phyloP scores from a whole-genome alignment of 2,888 invertebrate species.

The Philereme transversata region DNA sequence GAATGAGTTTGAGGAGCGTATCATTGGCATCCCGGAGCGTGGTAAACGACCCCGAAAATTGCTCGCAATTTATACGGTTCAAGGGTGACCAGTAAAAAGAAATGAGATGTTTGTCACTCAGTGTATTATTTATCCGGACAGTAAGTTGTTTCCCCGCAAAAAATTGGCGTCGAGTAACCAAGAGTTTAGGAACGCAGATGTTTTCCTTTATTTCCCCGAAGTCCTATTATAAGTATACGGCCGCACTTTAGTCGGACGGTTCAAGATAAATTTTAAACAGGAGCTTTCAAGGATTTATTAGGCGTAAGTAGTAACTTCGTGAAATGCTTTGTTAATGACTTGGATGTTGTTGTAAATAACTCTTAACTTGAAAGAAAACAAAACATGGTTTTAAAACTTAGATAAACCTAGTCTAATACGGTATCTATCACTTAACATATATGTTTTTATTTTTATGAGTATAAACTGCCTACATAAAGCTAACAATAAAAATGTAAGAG shows the following conservation, averaged over 20 bases:
- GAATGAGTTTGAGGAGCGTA: slow-evolving; percentile 62
- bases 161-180: slow-evolving; percentile 47
- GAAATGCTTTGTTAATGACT: slow-evolving; percentile 37
- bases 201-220: slow-evolving; percentile 49
- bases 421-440: too few species aligned
- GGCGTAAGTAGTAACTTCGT: slow-evolving; percentile 31
- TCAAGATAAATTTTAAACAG: slow-evolving; percentile 45
- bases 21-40: slow-evolving; percentile 73
- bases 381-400: too few species aligned
- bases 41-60: slow-evolving; percentile 77
- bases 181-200: slow-evolving; percentile 42
- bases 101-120: slow-evolving; percentile 74
- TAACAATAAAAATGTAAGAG: not conserved
- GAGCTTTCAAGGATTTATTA: slow-evolving; percentile 41
- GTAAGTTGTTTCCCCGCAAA: slow-evolving; percentile 44
- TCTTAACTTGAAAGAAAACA: too few species aligned
- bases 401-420: too few species aligned
- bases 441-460: too few species aligned
- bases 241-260: slow-evolving; percentile 42
- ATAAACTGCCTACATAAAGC: too few species aligned
- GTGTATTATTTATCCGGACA: slow-evolving; percentile 72
- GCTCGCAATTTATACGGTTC: slow-evolving; percentile 77
- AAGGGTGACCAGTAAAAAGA: slow-evolving; percentile 75
- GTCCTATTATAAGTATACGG: slow-evolving; percentile 48
- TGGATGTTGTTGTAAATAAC: slow-evolving; percentile 10